Evolutionary conservation across 2,797 vertebrate species (phyloP).

Genomic region (Anomalospiza imberbis): DNA sequence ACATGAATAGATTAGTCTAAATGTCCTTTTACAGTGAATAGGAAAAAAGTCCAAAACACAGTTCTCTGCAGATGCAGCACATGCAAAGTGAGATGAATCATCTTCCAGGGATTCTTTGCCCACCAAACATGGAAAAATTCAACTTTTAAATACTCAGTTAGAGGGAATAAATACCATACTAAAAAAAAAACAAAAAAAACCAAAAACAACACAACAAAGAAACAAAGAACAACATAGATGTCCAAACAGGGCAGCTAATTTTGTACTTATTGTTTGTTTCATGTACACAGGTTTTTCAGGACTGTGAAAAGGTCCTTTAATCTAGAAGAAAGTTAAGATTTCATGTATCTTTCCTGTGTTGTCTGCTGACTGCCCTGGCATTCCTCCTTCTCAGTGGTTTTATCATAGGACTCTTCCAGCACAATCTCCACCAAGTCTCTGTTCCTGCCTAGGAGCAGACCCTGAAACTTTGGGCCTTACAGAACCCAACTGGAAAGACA

Average conservation of each 20-base stretch:
- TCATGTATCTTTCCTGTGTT: not conserved
- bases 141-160: not conserved
- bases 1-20: not conserved
- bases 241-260: not conserved
- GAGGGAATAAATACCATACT: not conserved
- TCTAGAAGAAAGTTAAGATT: not conserved
- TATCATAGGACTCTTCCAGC: not conserved
- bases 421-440: not conserved
- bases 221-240: not conserved
- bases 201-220: too few relatives aligned
- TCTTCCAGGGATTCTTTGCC: not conserved
- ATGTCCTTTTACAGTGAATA: not conserved
- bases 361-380: not conserved
- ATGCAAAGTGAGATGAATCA: not conserved
- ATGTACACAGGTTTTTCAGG: accelerated
- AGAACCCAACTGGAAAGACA: not conserved
- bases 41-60: not conserved
- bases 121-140: not conserved
- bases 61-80: not conserved
- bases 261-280: not conserved
- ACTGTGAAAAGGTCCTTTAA: not conserved
- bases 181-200: not conserved
- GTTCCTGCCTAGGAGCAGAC: not conserved
- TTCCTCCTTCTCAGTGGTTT: not conserved
- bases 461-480: not conserved